Base-by-base conservation (phyloP, 2,797 vertebrate species). In the Kryptopterus vitreolus region DNA sequence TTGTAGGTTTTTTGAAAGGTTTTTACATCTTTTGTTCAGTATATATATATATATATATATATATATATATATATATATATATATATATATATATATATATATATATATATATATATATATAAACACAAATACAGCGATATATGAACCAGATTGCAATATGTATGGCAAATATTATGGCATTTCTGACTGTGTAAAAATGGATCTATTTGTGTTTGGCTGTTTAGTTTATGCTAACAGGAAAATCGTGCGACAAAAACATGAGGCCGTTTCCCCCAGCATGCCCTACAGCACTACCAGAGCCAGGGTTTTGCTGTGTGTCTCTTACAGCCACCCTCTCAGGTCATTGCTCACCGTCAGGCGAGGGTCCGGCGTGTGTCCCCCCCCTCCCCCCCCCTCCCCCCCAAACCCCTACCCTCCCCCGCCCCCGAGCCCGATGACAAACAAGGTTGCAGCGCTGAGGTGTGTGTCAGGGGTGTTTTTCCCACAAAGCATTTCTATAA, bases 381-480 rank as follows among this genome's bases (percentile, higher is more conserved):
- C 93, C 92, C 92, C 81, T n/a, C n/a, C n/a, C n/a, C n/a, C 93
- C 92, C 92, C 81, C 88, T n/a, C n/a, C n/a, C n/a, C n/a, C n/a
- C n/a, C n/a, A n/a, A n/a, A n/a, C n/a, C n/a, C n/a, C n/a, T n/a
- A n/a, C n/a, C n/a, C n/a, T n/a, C n/a, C n/a, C n/a, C n/a, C n/a
- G n/a, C 93, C 92, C 92, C 81, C 88, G 93, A 92, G 93, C 89
- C 91, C 86, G 85, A 91, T 94, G 93, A 94, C 93, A 92, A 91
- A 94, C 91, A 79, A 91, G 88, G 90, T 92, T 92, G 92, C 90
- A 90, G 89, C 86, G 83, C 88, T 81, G 88, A 93, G 92, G 93
- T 93, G 91, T 92, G 93, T 92, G 92, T 93, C 93, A 92, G 91
- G 93, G 93, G 93, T 93, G 92, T 94, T 93, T 94, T 94, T 94